Evolutionary conservation across 2,113 vertebrate genomes (phyloP), one percentile per base, ranked within the genome.

Genomic region (Riparia riparia): DNA sequence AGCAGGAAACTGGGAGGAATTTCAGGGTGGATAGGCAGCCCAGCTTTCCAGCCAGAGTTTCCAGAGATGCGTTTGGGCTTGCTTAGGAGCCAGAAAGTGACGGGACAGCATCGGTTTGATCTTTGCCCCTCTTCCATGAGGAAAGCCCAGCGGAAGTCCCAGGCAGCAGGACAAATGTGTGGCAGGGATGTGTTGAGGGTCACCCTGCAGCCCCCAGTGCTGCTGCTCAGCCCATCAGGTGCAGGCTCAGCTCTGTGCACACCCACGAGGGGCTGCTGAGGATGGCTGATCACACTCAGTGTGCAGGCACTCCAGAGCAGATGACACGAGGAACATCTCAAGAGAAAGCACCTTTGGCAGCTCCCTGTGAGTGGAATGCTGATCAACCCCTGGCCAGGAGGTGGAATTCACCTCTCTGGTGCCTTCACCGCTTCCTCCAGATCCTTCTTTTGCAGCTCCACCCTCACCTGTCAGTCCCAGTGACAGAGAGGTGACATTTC

Each of bases 311-410:
- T 31, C 31, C 41, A 21, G 65, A 50, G 4, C 5, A 5, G 41
- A 10, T 1, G 26, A 29, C 32, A 65, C 14, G 4, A 24, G 9
- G 54, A 28, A 26, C 20, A 24, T 4, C 24, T 42, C 1, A 0
- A 78, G 24, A 34, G 14, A 45, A 61, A 39, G 28, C 6, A 4
- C 4, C 53, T 93, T 37, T 34, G 79, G 28, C 70, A 64, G 74
- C 56, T 65, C 29, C 25, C 41, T 72, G 0, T 22, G 44, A 8
- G 32, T 0, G 45, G 32, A 17, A 29, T 41, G 39, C 25, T 82
- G 69, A 60, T 25, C 34, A 47, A 1, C 3, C 7, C 6, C 24
- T 39, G 10, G 20, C n/a, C 5, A 9, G 3, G 9, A 17, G 29
- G 31, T 8, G 16, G 44, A n/a, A 61, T 51, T 24, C 49, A 37